Base-by-base conservation (phyloP, 2,888 invertebrate genomes). In the Hedychridium roseum region DNA sequence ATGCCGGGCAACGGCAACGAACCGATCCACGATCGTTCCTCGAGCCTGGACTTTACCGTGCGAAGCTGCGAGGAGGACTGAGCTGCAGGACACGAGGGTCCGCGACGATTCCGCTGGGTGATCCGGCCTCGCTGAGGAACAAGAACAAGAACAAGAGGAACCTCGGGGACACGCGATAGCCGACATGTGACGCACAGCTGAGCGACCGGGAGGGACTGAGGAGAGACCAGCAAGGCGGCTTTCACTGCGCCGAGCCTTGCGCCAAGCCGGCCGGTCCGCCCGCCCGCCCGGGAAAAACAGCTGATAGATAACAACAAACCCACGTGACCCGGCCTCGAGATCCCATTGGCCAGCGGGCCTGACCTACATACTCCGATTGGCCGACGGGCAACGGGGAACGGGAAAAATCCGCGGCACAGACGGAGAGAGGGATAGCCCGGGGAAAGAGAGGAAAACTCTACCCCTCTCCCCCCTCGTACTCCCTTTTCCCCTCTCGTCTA, bases 281-380 rank as follows among this genome's bases (percentile, higher is more conserved):
- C 68, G 69, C 66, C 72, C 73, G 71, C 71, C 76, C 72, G 73
- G 74, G 74, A 68, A 70, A 74, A 78, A 84, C 85, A 85, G 85
- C 85, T 85, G 85, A 84, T 82, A 79, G 85, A 85, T 84, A 85
- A 85, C 85, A 86, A 86, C 85, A 86, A 85, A 84, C 76, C 83
- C 86, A 86, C 82, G 86, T 86, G 86, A 86, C 75, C 65, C 61
- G 60, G 64, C 64, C 65, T 67, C 65, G 73, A 57, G 48, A 60
- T 48, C 54, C 65, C 58, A 83, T 84, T 84, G 83, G 85, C 54
- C 56, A 61, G 54, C 50, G 57, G 60, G 60, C 59, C 64, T 84
- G 84, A 85, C 84, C 85, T 83, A 85, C 80, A 82, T 84, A 79
- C 75, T 78, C 79, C 76, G 71, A 82, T 82, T 82, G 82, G 80